phyloP scores from a whole-genome alignment of 2,797 vertebrate genomes.

The Bradypodion pumilum region DNA sequence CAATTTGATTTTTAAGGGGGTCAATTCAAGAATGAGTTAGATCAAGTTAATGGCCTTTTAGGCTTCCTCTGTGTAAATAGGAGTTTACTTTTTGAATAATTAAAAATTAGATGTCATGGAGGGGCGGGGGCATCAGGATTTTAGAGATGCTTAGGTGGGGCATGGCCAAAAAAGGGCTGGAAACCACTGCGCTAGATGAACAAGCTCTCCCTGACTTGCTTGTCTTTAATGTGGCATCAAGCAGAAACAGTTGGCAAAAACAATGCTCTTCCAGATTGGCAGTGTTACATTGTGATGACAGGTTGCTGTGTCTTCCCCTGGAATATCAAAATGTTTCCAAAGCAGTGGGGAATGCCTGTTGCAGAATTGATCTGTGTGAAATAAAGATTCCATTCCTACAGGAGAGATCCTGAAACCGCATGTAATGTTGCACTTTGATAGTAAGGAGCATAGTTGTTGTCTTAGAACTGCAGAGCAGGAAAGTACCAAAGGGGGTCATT shows the following conservation, averaged over 20 bases:
- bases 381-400: not conserved
- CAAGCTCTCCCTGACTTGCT: not conserved
- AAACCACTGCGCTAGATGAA: too few species aligned
- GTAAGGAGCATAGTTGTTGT: not conserved
- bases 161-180: too few species aligned
- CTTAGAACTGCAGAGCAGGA: too few species aligned
- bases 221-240: not conserved
- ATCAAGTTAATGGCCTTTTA: too few species aligned
- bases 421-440: not conserved
- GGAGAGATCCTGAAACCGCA: not conserved
- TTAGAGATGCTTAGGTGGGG: too few species aligned
- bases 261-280: not conserved
- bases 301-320: not conserved
- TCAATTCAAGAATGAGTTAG: too few species aligned
- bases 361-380: not conserved
- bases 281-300: not conserved
- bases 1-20: too few species aligned
- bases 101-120: too few species aligned
- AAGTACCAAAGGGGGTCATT: too few species aligned
- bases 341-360: not conserved
- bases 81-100: too few species aligned
- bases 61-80: too few species aligned
- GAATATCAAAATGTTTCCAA: not conserved
- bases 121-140: too few species aligned
- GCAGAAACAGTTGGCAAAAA: not conserved